phyloP scores from a whole-genome alignment of 2,113 vertebrate species.

The Labrus mixtus region DNA sequence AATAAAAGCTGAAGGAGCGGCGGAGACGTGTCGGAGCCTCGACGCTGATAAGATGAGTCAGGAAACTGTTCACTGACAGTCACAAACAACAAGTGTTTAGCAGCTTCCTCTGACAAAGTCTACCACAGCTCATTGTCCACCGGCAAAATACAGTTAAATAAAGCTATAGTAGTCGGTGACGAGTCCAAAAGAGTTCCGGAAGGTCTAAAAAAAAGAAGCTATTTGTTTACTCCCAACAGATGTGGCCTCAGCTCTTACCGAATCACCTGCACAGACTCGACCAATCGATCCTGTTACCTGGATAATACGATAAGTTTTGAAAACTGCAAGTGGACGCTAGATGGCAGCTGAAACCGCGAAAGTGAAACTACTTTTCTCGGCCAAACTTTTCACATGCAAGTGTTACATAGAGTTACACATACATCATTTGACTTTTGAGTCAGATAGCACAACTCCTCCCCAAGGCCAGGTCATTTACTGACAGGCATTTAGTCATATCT shows the following conservation, averaged over 20 bases:
- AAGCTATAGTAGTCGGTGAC: background rate
- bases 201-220: background rate
- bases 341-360: constrained; percentile 50
- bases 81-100: constrained; percentile 7
- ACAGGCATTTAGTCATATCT: background rate
- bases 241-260: constrained; percentile 29
- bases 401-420: background rate
- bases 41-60: constrained; percentile 28
- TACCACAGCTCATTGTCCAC: background rate
- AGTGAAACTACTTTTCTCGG: background rate
- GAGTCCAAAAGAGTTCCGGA: background rate
- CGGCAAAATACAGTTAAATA: background rate
- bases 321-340: constrained; percentile 49
- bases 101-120: background rate
- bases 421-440: constrained; percentile 8
- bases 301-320: background rate
- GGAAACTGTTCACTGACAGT: constrained; percentile 31
- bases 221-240: constrained; percentile 55
- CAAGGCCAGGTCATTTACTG: background rate
- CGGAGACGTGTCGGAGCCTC: constrained; percentile 9
- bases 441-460: constrained; percentile 8
- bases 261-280: constrained; percentile 76
- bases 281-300: constrained; percentile 75
- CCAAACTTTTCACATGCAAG: background rate
- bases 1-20: constrained; percentile 16